Evolutionary conservation across 2,888 invertebrate genomes (phyloP).

Genomic region (Cheilosia pagana): DNA sequence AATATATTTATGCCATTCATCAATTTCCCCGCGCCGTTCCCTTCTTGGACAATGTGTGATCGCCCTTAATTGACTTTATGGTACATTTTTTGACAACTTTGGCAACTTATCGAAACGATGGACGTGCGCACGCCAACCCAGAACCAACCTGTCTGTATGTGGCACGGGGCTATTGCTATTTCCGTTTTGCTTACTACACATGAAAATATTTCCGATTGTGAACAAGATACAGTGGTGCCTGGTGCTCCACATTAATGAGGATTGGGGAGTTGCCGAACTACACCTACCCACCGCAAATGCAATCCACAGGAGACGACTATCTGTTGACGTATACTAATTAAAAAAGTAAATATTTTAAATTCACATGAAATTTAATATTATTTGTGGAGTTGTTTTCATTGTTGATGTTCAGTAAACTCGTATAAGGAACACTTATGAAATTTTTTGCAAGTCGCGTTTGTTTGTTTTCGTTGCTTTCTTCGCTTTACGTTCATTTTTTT

Average conservation of each 20-base stretch:
- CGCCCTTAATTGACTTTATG: slow-evolving; percentile 48
- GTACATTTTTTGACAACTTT: slow-evolving; percentile 33
- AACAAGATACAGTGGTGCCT: slow-evolving; percentile 21
- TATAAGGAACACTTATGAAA: not conserved
- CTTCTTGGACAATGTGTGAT: slow-evolving; percentile 13
- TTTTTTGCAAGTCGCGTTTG: slow-evolving; percentile 2
- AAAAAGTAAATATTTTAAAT: slow-evolving; percentile 63
- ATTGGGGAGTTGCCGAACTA: slow-evolving; percentile 16
- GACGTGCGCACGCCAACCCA: slow-evolving; percentile 1
- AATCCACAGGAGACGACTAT: slow-evolving; percentile 12
- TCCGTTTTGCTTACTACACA: slow-evolving; percentile 62
- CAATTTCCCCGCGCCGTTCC: slow-evolving; percentile 16
- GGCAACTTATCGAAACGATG: slow-evolving; percentile 21
- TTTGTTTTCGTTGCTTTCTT: slow-evolving; percentile 9
- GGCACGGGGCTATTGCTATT: slow-evolving; percentile 63
- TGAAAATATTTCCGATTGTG: slow-evolving; percentile 52
- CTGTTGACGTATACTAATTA: slow-evolving; percentile 57
- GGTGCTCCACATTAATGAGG: slow-evolving; percentile 43
- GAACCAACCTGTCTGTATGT: slow-evolving; percentile 32
- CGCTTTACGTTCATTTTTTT: not conserved
- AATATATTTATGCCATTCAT: slow-evolving; percentile 29
- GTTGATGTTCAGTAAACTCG: not conserved
- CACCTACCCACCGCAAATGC: not conserved
- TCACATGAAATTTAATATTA: slow-evolving; percentile 58
- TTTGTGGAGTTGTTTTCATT: slow-evolving; percentile 21